These are phyloP conservation scores for Alectura lathami DNA, from an alignment of 2,113 vertebrate genomes.

Conservation along the genomic window DNA sequence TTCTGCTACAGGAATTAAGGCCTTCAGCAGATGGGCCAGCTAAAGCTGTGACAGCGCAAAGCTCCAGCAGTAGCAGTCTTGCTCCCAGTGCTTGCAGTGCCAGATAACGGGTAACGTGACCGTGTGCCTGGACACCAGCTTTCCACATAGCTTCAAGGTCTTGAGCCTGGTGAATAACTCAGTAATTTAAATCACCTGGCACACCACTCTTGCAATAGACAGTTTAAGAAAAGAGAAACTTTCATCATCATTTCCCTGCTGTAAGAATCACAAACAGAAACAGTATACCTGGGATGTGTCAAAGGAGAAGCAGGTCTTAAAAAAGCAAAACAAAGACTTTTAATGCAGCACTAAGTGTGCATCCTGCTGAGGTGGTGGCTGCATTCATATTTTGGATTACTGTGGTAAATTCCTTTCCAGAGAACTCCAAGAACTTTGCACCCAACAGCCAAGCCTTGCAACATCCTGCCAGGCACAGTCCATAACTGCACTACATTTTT, in stretches of 20 bases:
- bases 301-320: background rate
- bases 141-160: background rate
- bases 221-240: background rate
- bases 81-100: background rate
- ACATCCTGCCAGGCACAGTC: background rate
- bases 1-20: background rate
- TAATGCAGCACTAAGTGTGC: background rate
- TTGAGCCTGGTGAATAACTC: background rate
- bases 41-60: rapidly evolving
- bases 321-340: background rate
- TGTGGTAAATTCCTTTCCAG: slow-evolving; percentile 22
- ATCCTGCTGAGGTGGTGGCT: background rate
- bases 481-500: background rate
- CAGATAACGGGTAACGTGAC: background rate
- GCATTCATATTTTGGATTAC: background rate
- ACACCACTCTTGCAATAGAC: background rate
- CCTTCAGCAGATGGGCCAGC: background rate
- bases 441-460: background rate
- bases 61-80: background rate
- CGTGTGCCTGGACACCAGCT: background rate
- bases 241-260: background rate
- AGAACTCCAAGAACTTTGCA: background rate
- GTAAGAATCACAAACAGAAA: background rate
- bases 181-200: rapidly evolving
- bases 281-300: rapidly evolving